Conservation (phyloP, 2,797 vertebrate species). For the Synaphobranchus kaupii region DNA sequence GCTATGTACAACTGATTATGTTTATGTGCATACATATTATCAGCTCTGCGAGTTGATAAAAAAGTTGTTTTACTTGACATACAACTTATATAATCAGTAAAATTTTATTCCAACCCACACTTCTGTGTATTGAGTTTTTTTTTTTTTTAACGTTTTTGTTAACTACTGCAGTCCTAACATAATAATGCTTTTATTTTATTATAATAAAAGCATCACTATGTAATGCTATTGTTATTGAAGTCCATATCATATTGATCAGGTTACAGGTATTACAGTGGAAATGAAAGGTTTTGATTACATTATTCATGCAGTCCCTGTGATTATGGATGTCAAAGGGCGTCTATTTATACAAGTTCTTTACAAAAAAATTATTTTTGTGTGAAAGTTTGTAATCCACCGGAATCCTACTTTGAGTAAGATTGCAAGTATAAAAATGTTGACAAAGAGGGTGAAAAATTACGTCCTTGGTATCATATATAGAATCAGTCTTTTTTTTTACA, state of each 20-base stretch:
- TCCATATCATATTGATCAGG: conserved; percentile 32
- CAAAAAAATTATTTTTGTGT: conserved; percentile 65
- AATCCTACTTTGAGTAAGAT: conserved; percentile 34
- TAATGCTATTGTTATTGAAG: conserved; percentile 33
- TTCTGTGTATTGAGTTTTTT: conserved; percentile 42
- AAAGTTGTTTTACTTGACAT: conserved; percentile 13
- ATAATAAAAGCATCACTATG: conserved; percentile 41
- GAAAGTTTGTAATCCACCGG: conserved; percentile 44
- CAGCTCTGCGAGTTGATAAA: conserved; percentile 26
- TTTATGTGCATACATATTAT: conserved; percentile 39
- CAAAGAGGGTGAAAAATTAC: conserved; percentile 41
- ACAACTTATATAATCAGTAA: conserved; percentile 22
- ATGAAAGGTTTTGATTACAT: conserved; percentile 51
- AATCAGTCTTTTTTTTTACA: conserved; percentile 60
- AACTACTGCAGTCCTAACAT: conserved; percentile 31
- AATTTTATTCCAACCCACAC: conserved; percentile 34
- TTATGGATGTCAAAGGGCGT: conserved; percentile 60
- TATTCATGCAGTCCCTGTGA: conserved; percentile 66
- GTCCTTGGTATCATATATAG: conserved; percentile 52
- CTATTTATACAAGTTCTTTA: conserved; percentile 73
- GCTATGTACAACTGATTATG: conserved; percentile 46
- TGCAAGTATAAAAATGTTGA: conserved; percentile 48
- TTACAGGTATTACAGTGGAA: conserved; percentile 29
- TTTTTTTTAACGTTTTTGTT: conserved; percentile 18
- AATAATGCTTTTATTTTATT: conserved; percentile 39